Percentiles rank a stretch among this genome's conserved stretches.
phyloP scores from a whole-genome alignment of 2,797 vertebrate genomes.

The Hafferia zeledoni region DNA sequence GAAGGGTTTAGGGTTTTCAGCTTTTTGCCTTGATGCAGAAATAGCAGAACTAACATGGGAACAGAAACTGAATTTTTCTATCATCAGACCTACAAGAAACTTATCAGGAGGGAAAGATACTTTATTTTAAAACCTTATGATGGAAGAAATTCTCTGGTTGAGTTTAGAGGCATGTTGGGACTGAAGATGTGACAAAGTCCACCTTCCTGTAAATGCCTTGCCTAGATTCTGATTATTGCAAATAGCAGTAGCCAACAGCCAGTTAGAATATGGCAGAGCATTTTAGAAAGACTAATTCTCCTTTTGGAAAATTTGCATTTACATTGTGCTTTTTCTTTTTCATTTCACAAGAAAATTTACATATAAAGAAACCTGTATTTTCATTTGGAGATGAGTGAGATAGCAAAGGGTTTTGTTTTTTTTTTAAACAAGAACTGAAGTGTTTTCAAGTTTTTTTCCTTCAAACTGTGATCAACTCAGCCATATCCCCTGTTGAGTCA shows the following conservation, averaged over 20 bases:
- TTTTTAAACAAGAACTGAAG: not conserved
- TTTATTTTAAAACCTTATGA: not conserved
- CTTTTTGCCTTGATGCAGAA: slow-evolving; percentile 7
- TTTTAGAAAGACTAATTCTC: not conserved
- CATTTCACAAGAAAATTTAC: not conserved
- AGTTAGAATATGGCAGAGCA: not conserved
- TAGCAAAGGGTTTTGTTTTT: too few relatives aligned
- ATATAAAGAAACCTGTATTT: not conserved
- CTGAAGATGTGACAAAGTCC: not conserved
- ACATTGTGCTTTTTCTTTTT: not conserved
- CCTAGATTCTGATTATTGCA: not conserved
- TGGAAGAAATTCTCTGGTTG: not conserved
- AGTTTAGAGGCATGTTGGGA: not conserved
- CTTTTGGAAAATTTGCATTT: not conserved
- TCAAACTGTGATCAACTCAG: not conserved
- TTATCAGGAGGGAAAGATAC: not conserved
- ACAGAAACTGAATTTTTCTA: not conserved
- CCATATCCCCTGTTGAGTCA: not conserved
- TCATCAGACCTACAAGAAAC: not conserved
- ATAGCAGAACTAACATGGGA: not conserved
- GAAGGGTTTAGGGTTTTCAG: not conserved
- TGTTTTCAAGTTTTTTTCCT: not conserved
- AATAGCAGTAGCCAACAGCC: not conserved
- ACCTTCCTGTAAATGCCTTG: not conserved
- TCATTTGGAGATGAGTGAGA: not conserved